Evolutionary conservation across 1,140 invertebrate species (phyloP).

Genomic region (Eufriesea mexicana): DNA sequence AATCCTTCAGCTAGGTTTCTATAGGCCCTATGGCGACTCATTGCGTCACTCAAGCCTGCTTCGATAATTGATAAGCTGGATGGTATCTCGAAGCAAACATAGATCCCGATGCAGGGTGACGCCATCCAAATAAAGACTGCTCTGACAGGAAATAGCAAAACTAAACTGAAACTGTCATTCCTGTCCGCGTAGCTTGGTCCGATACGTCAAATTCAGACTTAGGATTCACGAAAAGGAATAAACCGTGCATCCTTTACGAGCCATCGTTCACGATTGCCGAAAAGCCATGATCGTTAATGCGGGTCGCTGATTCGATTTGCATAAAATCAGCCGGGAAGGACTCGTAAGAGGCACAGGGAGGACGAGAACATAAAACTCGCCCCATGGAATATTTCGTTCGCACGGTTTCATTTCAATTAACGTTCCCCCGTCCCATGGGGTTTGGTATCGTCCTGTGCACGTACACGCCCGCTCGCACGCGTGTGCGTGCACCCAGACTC

Average conservation of each 20-base stretch:
- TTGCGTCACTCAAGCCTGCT: no score
- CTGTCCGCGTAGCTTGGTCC: no score
- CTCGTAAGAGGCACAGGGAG: constrained; percentile 10
- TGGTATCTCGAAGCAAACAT: no score
- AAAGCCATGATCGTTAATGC: constrained; percentile 30
- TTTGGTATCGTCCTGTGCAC: constrained; percentile 25
- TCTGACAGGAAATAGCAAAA: no score
- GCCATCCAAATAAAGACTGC: no score
- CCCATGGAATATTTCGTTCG: constrained; percentile 75
- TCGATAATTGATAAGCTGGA: no score
- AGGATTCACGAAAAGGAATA: not conserved
- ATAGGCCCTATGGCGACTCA: no score
- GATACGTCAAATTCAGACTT: not conserved
- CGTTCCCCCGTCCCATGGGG: constrained; percentile 65
- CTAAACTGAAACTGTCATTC: no score
- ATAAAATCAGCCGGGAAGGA: constrained; percentile 19
- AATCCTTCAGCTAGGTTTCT: no score
- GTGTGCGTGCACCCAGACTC: not conserved
- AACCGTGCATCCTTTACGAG: not conserved
- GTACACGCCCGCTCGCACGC: not conserved
- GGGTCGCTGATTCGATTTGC: constrained; percentile 7
- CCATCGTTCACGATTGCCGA: not conserved
- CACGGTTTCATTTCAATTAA: constrained; percentile 78
- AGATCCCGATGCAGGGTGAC: no score
- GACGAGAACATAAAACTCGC: constrained; percentile 54